Evolutionary conservation across 2,888 invertebrate genomes (phyloP).

Genomic region (Andrena flavipes): DNA sequence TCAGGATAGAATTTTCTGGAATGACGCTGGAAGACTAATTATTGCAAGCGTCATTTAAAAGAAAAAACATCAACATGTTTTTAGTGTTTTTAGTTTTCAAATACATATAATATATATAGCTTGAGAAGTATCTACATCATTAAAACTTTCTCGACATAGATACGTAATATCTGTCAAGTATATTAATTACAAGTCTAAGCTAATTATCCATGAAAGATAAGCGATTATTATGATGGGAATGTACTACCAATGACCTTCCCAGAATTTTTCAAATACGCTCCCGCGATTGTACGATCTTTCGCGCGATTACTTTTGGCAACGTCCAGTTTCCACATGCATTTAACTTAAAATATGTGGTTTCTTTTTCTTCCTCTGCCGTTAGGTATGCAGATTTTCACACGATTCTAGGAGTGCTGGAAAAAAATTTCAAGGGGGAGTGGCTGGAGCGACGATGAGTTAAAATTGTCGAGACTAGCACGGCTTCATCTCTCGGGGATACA

Average conservation of each 20-base stretch:
- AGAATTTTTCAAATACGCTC: too few species aligned
- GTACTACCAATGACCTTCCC: too few species aligned
- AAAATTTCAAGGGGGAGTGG: background rate
- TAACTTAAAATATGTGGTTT: background rate
- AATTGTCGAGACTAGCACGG: background rate
- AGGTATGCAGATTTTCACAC: background rate
- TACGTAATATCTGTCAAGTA: background rate
- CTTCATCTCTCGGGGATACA: background rate
- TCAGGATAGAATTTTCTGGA: too few species aligned
- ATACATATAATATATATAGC: background rate
- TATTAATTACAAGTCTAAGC: background rate
- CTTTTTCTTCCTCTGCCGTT: background rate
- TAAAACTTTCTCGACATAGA: too few species aligned
- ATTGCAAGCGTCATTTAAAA: too few species aligned
- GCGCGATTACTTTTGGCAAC: background rate
- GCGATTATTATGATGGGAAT: background rate
- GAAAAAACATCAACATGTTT: too few species aligned
- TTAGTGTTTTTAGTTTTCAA: too few species aligned
- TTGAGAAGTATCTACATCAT: too few species aligned
- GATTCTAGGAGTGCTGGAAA: background rate
- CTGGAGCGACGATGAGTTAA: background rate
- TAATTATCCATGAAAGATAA: background rate
- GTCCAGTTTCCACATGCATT: background rate
- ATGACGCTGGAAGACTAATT: too few species aligned
- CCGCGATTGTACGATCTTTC: background rate